These are phyloP conservation scores for Pteria penguin DNA, from an alignment of 2,888 invertebrate species.

Conservation along the genomic window DNA sequence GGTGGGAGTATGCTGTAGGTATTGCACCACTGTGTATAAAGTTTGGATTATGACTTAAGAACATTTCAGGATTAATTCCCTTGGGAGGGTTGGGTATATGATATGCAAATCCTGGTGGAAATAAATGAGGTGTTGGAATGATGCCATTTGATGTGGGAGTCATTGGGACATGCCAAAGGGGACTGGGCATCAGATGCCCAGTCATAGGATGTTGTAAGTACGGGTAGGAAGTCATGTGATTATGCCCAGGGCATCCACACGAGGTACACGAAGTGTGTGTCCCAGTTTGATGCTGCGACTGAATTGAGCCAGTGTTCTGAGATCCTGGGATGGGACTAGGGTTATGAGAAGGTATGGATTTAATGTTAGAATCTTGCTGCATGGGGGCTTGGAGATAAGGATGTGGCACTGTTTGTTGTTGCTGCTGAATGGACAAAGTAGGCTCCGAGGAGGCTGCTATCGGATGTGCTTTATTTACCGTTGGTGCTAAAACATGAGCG, in stretches of 20 bases:
- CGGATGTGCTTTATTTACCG: neutral
- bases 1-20: slow-evolving; percentile 1
- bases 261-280: slow-evolving; percentile 48
- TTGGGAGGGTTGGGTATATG: slow-evolving; percentile 37
- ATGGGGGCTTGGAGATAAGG: no score
- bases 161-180: slow-evolving; percentile 54
- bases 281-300: slow-evolving; percentile 11
- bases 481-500: neutral
- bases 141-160: slow-evolving; percentile 52
- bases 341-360: slow-evolving; percentile 25
- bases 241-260: slow-evolving; percentile 61
- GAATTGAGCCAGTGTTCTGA: slow-evolving; percentile 41
- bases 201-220: slow-evolving; percentile 32
- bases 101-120: slow-evolving; percentile 44
- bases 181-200: slow-evolving; percentile 45
- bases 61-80: slow-evolving; percentile 30
- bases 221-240: slow-evolving; percentile 37
- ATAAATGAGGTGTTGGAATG: slow-evolving; percentile 39
- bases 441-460: neutral
- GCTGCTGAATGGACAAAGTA: neutral
- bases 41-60: slow-evolving; percentile 23
- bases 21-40: slow-evolving; percentile 16
- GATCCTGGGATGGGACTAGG: slow-evolving; percentile 29
- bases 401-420: neutral
- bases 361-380: neutral